phyloP scores from a whole-genome alignment of 2,113 vertebrate genomes.

The Burhinus oedicnemus region DNA sequence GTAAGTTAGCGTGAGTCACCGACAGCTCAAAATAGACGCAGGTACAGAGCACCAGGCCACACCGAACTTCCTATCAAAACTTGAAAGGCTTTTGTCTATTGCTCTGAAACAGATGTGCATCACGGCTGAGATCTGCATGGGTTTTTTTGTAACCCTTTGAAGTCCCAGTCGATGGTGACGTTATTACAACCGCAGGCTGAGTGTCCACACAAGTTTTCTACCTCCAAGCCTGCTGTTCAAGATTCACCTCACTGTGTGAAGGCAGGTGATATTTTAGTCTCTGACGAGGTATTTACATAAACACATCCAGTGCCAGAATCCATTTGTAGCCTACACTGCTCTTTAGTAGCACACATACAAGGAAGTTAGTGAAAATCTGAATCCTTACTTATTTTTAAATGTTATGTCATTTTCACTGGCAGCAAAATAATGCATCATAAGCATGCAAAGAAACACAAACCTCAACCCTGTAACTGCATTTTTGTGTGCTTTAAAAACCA shows the following conservation, averaged over 20 bases:
- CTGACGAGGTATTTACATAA: background rate
- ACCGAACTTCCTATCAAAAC: background rate
- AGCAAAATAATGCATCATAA: background rate
- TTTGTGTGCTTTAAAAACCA: background rate
- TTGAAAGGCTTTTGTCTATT: background rate
- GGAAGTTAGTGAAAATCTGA: background rate
- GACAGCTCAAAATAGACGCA: background rate
- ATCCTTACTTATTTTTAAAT: background rate
- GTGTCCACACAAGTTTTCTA: background rate
- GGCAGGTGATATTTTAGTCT: background rate
- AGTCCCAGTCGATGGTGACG: background rate
- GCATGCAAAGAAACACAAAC: background rate
- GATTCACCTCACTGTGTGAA: background rate
- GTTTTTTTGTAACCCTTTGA: background rate
- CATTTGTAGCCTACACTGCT: background rate
- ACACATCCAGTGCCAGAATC: background rate
- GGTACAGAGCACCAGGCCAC: background rate
- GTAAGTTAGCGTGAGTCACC: background rate
- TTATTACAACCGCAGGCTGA: background rate
- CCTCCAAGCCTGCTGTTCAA: background rate
- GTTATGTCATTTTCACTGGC: background rate
- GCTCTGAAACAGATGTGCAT: background rate
- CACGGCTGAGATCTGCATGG: accelerated
- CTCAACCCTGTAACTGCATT: background rate
- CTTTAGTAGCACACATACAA: background rate